Conservation (phyloP, 2,888 invertebrate genomes). For the Eulithis testata region DNA sequence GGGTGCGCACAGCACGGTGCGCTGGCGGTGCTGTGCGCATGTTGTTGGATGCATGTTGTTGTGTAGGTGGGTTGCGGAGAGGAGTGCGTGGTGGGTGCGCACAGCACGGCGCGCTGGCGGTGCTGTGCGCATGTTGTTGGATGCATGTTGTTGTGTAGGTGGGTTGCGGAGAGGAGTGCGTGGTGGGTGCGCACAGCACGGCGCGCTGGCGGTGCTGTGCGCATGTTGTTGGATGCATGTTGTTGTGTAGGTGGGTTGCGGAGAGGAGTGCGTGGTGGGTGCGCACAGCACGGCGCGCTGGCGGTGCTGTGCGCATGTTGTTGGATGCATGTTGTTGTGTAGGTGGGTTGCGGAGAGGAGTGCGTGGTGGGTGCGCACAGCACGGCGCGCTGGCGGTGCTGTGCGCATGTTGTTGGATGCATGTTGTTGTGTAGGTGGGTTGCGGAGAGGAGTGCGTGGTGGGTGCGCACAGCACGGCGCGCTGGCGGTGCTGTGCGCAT, state of each 20-base stretch:
- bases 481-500: slow-evolving; percentile 91
- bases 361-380: slow-evolving; percentile 91
- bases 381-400: slow-evolving; percentile 89
- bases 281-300: slow-evolving; percentile 91
- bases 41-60: no score
- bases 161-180: slow-evolving; percentile 87
- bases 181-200: slow-evolving; percentile 92
- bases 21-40: slow-evolving; percentile 91
- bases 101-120: slow-evolving; percentile 89
- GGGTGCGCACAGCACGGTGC: slow-evolving; percentile 91
- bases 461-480: slow-evolving; percentile 91
- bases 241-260: slow-evolving; percentile 81
- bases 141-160: slow-evolving; percentile 74
- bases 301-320: slow-evolving; percentile 92
- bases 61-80: slow-evolving; percentile 86
- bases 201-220: slow-evolving; percentile 90
- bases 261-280: slow-evolving; percentile 89
- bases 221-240: no score
- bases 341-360: slow-evolving; percentile 87
- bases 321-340: no score
- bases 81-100: slow-evolving; percentile 90
- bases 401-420: no score
- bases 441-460: slow-evolving; percentile 89
- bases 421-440: slow-evolving; percentile 79
- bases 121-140: no score